Percentiles rank a stretch among this genome's conserved stretches.
These are phyloP conservation scores for Microplitis mediator DNA, from an alignment of 1,140 invertebrate species.

Conservation along the genomic window DNA sequence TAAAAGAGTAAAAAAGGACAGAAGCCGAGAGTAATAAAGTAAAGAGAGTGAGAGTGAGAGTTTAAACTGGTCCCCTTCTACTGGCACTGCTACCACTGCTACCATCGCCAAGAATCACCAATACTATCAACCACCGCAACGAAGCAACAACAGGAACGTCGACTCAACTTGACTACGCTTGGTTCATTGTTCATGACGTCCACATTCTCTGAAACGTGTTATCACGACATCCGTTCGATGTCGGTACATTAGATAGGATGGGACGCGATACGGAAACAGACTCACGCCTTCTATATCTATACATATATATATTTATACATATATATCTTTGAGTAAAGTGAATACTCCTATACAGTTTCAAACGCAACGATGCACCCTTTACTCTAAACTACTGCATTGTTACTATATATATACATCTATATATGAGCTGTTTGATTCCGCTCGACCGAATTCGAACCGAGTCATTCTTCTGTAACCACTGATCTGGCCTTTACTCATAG, in stretches of 20 bases:
- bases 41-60: no score
- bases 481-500: not conserved
- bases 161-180: conserved; percentile 7
- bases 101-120: no score
- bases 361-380: not conserved
- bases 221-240: conserved; percentile 49
- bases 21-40: not conserved
- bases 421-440: conserved; percentile 6
- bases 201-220: conserved; percentile 40
- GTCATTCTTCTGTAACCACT: conserved; percentile 4
- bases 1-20: not conserved
- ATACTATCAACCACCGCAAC: not conserved
- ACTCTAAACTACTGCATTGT: not conserved
- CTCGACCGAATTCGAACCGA: conserved; percentile 17
- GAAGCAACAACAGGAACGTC: not conserved
- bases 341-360: not conserved
- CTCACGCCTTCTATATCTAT: conserved; percentile 33
- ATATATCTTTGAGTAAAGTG: not conserved
- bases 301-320: not conserved
- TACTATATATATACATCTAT: not conserved
- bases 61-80: no score
- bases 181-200: conserved; percentile 37
- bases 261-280: conserved; percentile 31
- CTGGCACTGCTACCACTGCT: no score
- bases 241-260: conserved; percentile 44